phyloP scores from a whole-genome alignment of 2,797 vertebrate species.

The Rhinoraja longicauda region DNA sequence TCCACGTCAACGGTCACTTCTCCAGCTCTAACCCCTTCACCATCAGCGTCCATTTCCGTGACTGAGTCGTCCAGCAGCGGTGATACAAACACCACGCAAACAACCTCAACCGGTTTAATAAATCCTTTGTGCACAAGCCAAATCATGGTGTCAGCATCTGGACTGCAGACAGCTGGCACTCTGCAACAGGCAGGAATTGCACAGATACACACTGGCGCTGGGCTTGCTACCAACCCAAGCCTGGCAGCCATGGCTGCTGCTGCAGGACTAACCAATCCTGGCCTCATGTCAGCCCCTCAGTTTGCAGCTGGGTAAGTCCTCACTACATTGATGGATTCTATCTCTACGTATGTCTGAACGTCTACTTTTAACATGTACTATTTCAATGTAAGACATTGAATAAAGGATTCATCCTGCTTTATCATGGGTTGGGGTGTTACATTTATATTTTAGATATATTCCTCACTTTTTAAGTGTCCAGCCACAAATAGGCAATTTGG shows the following conservation, averaged over 20 bases:
- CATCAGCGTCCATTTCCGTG: conserved; percentile 58
- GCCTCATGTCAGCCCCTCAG: conserved; percentile 91
- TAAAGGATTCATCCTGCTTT: neutral
- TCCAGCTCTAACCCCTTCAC: conserved; percentile 78
- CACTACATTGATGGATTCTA: neutral
- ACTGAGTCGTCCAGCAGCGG: conserved; percentile 65
- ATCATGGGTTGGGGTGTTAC: neutral
- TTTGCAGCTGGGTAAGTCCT: conserved; percentile 81
- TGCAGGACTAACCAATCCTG: conserved; percentile 78
- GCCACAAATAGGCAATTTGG: neutral
- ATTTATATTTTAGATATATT: neutral
- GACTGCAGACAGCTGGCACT: conserved; percentile 69
- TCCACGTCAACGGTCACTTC: conserved; percentile 69
- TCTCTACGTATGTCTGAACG: neutral
- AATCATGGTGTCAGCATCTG: conserved; percentile 84
- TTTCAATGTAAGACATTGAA: neutral
- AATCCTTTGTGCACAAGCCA: conserved; percentile 75
- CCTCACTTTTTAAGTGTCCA: neutral
- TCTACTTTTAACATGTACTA: neutral
- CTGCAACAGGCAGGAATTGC: conserved; percentile 75
- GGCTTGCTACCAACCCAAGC: conserved; percentile 54
- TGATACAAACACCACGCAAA: conserved; percentile 71
- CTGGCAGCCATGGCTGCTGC: conserved; percentile 96
- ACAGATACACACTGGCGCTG: conserved; percentile 76
- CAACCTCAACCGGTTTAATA: conserved; percentile 71